phyloP scores from a whole-genome alignment of 2,797 vertebrate genomes.

The Dermochelys coriacea region DNA sequence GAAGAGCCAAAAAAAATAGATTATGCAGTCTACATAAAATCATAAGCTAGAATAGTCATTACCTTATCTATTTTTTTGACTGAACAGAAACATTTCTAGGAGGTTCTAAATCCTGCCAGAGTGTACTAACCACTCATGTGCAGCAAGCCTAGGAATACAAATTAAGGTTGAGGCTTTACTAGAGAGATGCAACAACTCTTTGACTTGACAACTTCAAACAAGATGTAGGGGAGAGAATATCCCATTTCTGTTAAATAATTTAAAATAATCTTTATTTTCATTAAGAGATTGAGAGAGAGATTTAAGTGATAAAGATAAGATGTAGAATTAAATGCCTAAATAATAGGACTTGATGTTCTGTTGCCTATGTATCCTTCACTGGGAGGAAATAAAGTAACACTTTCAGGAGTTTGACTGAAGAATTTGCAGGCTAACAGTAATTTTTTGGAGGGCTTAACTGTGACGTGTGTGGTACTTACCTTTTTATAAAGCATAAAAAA shows the following conservation, averaged over 20 bases:
- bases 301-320: not conserved
- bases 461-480: not conserved
- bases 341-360: not conserved
- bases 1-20: not conserved
- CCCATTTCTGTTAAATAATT: not conserved
- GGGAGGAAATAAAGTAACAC: slow-evolving; percentile 39
- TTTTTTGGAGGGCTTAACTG: not conserved
- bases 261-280: too few relatives aligned
- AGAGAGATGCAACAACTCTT: not conserved
- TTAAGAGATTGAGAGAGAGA: not conserved
- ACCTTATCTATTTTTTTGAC: not conserved
- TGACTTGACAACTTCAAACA: not conserved
- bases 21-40: not conserved
- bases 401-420: not conserved
- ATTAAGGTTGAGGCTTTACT: not conserved
- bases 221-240: not conserved
- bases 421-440: slow-evolving; percentile 55
- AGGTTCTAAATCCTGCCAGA: not conserved
- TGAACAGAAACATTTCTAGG: not conserved
- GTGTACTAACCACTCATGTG: not conserved
- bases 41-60: not conserved
- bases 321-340: slow-evolving; percentile 3
- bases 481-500: not conserved
- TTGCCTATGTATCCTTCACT: not conserved
- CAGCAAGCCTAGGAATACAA: not conserved